These are phyloP conservation scores for Palythoa heliodiscus DNA, from an alignment of 92 coral and sea anemone genomes.

Conservation along the genomic window DNA sequence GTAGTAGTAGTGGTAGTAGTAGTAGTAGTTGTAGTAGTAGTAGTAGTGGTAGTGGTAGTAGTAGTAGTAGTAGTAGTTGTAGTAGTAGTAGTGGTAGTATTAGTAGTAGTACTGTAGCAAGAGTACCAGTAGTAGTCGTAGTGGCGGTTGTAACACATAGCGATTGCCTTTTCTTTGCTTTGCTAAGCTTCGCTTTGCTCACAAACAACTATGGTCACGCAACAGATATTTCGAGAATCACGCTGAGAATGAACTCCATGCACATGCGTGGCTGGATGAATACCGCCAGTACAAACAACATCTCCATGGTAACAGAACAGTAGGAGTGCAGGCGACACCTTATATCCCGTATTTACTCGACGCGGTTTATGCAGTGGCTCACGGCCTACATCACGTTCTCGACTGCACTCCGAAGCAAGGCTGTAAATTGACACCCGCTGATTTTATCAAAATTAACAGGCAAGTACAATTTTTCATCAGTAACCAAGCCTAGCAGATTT, in stretches of 20 bases:
- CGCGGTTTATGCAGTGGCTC: constrained; percentile 86
- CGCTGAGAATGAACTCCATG: not conserved
- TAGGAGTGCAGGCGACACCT: constrained; percentile 36
- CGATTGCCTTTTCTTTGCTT: too few species aligned
- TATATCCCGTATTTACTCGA: constrained; percentile 80
- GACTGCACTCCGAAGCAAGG: constrained; percentile 57
- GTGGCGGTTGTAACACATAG: too few species aligned
- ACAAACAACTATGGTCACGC: not conserved
- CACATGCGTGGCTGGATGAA: constrained; percentile 58
- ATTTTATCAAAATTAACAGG: constrained; percentile 64
- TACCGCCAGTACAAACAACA: constrained; percentile 19
- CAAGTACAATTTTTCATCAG: constrained; percentile 1
- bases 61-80: too few species aligned
- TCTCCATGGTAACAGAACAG: not conserved
- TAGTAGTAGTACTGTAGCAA: too few species aligned
- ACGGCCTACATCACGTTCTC: constrained; percentile 74
- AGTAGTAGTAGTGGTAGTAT: too few species aligned
- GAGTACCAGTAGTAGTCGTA: too few species aligned
- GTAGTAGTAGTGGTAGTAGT: too few species aligned
- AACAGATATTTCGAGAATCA: constrained; percentile 43
- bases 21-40: too few species aligned
- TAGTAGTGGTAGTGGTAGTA: too few species aligned
- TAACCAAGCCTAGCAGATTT: too few species aligned
- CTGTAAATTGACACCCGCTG: constrained; percentile 53
- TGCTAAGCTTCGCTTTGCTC: too few species aligned